These are phyloP conservation scores for Noctua pronuba DNA, from an alignment of 2,888 invertebrate species.

Conservation along the genomic window DNA sequence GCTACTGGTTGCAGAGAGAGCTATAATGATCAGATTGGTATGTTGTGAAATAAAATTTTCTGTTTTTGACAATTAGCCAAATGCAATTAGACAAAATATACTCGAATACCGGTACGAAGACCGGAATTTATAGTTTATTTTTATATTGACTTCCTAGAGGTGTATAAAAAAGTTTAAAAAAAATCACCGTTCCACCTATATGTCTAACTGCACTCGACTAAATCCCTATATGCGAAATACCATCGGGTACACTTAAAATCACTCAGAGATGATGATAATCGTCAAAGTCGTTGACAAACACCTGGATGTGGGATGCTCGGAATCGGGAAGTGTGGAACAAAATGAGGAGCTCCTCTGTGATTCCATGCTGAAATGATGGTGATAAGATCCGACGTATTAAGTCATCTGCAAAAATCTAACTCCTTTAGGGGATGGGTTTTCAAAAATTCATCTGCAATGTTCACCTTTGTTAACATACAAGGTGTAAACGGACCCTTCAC, in stretches of 20 bases:
- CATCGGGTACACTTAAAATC: neutral
- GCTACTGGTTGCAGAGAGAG: slow-evolving; percentile 76
- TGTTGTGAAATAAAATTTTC: slow-evolving; percentile 43
- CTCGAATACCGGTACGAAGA: no score
- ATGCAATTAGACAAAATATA: no score
- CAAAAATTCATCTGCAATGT: neutral
- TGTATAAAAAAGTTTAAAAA: no score
- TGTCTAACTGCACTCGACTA: no score
- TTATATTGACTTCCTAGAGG: no score
- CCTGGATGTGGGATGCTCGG: neutral
- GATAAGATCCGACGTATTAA: neutral
- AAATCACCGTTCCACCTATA: no score
- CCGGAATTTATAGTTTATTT: no score
- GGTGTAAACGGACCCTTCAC: no score
- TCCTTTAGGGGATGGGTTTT: neutral
- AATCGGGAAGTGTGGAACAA: neutral
- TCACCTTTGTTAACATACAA: neutral
- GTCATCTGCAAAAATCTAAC: neutral
- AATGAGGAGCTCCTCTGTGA: neutral
- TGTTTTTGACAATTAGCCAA: no score
- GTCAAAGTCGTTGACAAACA: neutral
- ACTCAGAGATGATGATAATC: neutral
- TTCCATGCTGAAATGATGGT: neutral
- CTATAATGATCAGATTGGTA: slow-evolving; percentile 77
- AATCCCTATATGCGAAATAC: neutral